Base-by-base conservation (phyloP, 2,113 vertebrate genomes). In the Nibea coibor region DNA sequence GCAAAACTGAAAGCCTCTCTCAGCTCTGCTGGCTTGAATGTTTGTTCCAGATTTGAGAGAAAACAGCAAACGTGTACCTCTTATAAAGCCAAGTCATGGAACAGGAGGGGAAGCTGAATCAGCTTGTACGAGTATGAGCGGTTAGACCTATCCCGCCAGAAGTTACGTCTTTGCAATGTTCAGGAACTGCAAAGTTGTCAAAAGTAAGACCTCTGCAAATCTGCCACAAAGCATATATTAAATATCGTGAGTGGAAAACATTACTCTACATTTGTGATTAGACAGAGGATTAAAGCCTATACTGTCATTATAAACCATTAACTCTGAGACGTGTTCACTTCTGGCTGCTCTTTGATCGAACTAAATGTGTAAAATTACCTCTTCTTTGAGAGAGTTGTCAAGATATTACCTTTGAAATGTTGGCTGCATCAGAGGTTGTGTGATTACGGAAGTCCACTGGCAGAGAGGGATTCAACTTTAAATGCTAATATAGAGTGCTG, bases 401-500 rank as follows among this genome's bases (percentile, higher is more conserved):
- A 51, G 78, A 65, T 43, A 67, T 78, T 72, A 66, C 78, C 74
- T 78, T 48, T 28, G 43, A 81, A 81, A 71, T 69, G 63, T 43
- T 26, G 72, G 39, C 57, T 63, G 53, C 58, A 31, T 73, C 51
- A 59, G 4, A 77, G 75, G 65, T 69, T 31, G 56, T 61, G 35
- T 28, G 10, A 45, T 45, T 71, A 54, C 4, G 51, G 51, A 85
- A 65, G 75, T 56, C 45, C 28, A 43, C 17, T 45, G 74, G 68
- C 61, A 77, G 68, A 67, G 54, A 39, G 65, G 20, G 82, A 80
- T 56, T 22, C 24, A 72, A 68, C 72, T 83, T 83, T 54, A 72
- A 90, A 91, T 78, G 80, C 77, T 83, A 90, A 87, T 85, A 58
- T 56, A 76, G 67, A 82, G 70, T 85, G 86, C 80, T 84, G 91